Percentiles rank a stretch among this genome's conserved stretches.
These are phyloP conservation scores for Mythimna ferrago DNA, from an alignment of 2,888 invertebrate genomes.

Conservation along the genomic window DNA sequence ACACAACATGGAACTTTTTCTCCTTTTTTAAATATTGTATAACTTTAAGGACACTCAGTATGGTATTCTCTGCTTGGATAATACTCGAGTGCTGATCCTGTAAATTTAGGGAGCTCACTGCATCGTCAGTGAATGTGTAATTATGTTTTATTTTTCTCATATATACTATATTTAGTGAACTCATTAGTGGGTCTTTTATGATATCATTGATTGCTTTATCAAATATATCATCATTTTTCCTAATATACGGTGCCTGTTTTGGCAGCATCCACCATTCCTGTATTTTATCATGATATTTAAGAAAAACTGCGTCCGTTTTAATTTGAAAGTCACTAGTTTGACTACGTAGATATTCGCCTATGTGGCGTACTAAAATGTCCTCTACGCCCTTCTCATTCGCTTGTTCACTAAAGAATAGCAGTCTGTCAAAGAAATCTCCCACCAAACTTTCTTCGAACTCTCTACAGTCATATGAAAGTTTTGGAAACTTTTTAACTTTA, in stretches of 20 bases:
- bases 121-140: constrained; percentile 6
- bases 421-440: background rate
- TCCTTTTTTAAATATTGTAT: too few species aligned
- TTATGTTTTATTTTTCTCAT: constrained; percentile 2
- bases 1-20: too few species aligned
- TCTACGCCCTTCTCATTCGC: background rate
- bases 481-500: background rate
- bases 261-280: constrained; percentile 12
- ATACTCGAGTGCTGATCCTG: too few species aligned
- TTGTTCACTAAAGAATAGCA: constrained; percentile 1
- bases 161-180: background rate
- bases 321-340: background rate
- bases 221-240: background rate
- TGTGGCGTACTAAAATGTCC: constrained; percentile 1
- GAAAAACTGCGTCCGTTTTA: constrained; percentile 1
- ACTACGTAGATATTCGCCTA: background rate
- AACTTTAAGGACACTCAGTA: too few species aligned
- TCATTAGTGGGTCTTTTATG: constrained; percentile 9
- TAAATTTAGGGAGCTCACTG: constrained; percentile 6
- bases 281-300: constrained; percentile 20
- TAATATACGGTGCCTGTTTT: background rate
- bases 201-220: background rate
- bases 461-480: constrained; percentile 5
- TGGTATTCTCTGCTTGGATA: too few species aligned
- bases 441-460: background rate